These are phyloP conservation scores for Glaucomys volans DNA, from an alignment of 2,113 vertebrate genomes.

Conservation along the genomic window DNA sequence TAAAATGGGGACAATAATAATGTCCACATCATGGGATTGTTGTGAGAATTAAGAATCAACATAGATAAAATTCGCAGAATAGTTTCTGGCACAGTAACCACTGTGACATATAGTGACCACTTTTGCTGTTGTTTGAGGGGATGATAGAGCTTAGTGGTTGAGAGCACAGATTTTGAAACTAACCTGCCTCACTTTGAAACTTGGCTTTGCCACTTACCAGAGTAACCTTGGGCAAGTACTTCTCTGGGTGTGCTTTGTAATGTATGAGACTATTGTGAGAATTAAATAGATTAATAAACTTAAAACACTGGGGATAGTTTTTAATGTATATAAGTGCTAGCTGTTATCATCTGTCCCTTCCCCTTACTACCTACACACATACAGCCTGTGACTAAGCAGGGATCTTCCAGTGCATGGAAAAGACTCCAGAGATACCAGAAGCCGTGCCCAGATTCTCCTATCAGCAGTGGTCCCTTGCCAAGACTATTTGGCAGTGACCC, in stretches of 20 bases:
- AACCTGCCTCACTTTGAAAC: not conserved
- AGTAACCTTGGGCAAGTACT: not conserved
- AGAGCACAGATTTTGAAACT: not conserved
- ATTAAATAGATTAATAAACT: not conserved
- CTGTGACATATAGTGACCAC: no score
- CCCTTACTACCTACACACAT: no score
- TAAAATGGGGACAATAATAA: not conserved
- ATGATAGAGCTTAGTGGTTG: not conserved
- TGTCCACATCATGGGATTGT: not conserved
- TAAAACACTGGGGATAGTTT: not conserved
- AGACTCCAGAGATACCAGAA: not conserved
- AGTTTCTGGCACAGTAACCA: not conserved
- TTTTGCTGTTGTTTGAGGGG: not conserved
- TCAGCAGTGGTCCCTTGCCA: not conserved
- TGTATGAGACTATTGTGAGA: not conserved
- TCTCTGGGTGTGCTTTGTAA: not conserved
- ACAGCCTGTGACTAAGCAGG: not conserved
- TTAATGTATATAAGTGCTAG: not conserved
- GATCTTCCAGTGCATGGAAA: not conserved
- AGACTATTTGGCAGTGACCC: not conserved
- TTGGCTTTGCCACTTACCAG: not conserved
- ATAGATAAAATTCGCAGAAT: not conserved
- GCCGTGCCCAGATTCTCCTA: not conserved
- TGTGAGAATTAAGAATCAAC: not conserved
- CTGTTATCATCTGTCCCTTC: not conserved